phyloP scores from a whole-genome alignment of 2,797 vertebrate genomes.

The Rhinatrema bivittatum region DNA sequence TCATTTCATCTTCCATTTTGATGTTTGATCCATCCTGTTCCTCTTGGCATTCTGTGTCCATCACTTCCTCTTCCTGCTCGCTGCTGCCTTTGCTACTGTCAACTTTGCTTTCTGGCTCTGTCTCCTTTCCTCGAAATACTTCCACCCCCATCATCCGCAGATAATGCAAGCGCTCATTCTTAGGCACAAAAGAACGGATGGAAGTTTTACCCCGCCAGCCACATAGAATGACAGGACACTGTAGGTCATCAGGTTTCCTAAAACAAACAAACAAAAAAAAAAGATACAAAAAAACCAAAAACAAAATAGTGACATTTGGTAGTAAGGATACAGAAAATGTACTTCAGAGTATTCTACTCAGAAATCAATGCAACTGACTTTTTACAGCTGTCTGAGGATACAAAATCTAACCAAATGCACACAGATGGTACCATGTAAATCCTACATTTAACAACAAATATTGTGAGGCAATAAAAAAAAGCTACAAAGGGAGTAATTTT shows the following conservation, averaged over 20 bases:
- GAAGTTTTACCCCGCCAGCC: constrained; percentile 96
- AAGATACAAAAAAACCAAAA: background rate
- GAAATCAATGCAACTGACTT: too few species aligned
- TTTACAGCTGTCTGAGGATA: too few species aligned
- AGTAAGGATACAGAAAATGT: background rate
- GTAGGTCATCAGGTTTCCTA: constrained; percentile 72
- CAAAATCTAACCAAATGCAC: too few species aligned
- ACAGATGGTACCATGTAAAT: too few species aligned
- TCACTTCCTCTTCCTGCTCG: background rate
- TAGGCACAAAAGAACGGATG: constrained; percentile 88
- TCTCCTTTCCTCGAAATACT: constrained; percentile 62
- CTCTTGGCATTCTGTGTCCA: constrained; percentile 37
- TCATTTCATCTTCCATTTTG: too few species aligned
- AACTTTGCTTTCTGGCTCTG: background rate
- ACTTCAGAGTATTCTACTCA: too few species aligned
- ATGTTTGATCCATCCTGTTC: constrained; percentile 33
- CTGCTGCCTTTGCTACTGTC: background rate
- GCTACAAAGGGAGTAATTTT: too few species aligned
- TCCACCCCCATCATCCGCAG: constrained; percentile 93
- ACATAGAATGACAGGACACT: constrained; percentile 88
- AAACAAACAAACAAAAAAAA: constrained; percentile 15
- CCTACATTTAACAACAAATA: too few species aligned
- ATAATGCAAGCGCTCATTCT: constrained; percentile 91
- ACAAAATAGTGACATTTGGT: background rate
- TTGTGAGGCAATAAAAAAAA: too few species aligned